Percentiles rank a stretch among this genome's conserved stretches.
phyloP scores from a whole-genome alignment of 2,113 vertebrate genomes.

The Columba janthina region DNA sequence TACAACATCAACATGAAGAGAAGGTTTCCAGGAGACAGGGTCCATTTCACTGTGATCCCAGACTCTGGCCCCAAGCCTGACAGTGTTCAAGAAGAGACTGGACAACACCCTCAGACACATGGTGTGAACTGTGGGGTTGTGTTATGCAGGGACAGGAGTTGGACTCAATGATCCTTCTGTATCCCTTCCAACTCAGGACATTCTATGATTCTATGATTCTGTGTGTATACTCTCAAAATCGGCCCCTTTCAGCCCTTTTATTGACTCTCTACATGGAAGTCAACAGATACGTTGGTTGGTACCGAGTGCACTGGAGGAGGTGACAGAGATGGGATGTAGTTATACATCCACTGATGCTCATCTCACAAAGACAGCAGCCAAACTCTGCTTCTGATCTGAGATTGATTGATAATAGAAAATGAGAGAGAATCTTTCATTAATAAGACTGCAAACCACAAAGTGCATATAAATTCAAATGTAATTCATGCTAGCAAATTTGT shows the following conservation, averaged over 20 bases:
- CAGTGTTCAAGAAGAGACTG: no score
- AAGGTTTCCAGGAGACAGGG: background rate
- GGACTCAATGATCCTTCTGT: no score
- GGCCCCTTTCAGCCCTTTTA: no score
- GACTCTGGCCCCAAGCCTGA: background rate
- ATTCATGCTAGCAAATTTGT: slow-evolving; percentile 22
- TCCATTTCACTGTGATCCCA: background rate
- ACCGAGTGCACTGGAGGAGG: background rate
- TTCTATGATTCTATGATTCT: no score
- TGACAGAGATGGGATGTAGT: background rate
- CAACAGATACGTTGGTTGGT: background rate
- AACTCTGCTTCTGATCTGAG: slow-evolving; percentile 12
- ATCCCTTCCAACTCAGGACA: no score
- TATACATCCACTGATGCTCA: background rate
- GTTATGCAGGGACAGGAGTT: no score
- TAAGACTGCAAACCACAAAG: slow-evolving; percentile 39
- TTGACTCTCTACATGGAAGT: background rate
- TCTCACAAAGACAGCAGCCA: background rate
- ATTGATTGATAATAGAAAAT: background rate
- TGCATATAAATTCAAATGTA: slow-evolving; percentile 38
- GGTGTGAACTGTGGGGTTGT: no score
- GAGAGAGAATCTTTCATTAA: slow-evolving; percentile 41
- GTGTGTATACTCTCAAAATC: no score
- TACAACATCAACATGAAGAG: background rate
- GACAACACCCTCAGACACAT: no score